Evolutionary conservation across 2,113 vertebrate species (phyloP).

Genomic region (Argyrosomus japonicus): DNA sequence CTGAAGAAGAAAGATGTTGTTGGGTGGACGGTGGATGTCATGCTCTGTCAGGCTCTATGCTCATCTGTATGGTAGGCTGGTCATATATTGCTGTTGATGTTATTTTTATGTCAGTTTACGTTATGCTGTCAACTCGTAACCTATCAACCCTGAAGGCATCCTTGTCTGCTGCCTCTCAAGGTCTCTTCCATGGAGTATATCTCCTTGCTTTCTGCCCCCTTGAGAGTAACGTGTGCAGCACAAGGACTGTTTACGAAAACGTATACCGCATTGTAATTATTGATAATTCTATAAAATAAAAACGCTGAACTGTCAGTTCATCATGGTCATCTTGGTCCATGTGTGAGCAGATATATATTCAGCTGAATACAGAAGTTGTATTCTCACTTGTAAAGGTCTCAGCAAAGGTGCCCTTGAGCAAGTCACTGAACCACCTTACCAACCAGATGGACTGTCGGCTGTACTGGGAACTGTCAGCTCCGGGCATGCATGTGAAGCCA

Average conservation of each 20-base stretch:
- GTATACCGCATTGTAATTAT: neutral
- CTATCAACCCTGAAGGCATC: neutral
- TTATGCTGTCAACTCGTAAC: neutral
- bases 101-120: neutral
- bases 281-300: neutral
- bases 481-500: neutral
- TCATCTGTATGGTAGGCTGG: neutral
- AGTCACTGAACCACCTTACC: neutral
- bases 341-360: neutral
- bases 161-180: neutral
- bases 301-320: too few species aligned
- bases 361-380: neutral
- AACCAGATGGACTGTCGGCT: neutral
- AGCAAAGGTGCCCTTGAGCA: slow-evolving; percentile 11
- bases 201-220: neutral
- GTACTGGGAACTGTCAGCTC: neutral
- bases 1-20: too few species aligned
- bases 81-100: neutral
- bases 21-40: too few species aligned
- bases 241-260: neutral
- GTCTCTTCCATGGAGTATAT: neutral
- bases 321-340: too few species aligned
- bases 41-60: too few species aligned
- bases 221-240: neutral
- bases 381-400: neutral